These are phyloP conservation scores for Garrulus glandarius DNA, from an alignment of 2,797 vertebrate genomes.

Conservation along the genomic window DNA sequence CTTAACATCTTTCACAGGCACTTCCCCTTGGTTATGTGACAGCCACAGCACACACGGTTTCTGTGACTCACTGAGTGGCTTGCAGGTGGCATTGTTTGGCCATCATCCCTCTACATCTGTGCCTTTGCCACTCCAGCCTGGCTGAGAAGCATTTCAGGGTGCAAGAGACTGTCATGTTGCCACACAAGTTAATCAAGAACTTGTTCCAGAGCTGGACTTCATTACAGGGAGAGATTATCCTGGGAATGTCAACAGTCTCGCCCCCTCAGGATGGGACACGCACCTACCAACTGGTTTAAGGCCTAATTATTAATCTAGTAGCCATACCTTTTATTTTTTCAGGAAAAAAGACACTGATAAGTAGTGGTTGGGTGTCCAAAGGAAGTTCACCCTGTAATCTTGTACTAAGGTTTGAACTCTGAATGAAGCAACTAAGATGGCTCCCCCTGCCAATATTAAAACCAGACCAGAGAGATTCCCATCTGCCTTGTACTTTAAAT, in stretches of 20 bases:
- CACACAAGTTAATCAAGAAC: background rate
- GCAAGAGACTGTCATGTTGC: background rate
- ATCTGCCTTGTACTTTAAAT: background rate
- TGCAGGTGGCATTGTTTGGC: background rate
- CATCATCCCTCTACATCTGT: background rate
- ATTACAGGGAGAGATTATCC: background rate
- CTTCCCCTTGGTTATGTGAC: rapidly evolving
- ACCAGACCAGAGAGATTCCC: background rate
- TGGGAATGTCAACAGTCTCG: background rate
- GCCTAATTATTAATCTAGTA: background rate
- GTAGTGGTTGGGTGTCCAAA: background rate
- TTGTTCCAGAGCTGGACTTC: background rate
- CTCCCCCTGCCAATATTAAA: background rate
- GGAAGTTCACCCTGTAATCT: background rate
- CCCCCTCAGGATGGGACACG: background rate
- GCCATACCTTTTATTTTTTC: background rate
- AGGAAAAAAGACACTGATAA: background rate
- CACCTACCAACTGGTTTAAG: background rate
- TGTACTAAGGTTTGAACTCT: background rate
- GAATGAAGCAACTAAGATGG: background rate
- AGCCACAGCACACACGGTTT: background rate
- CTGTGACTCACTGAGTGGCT: background rate
- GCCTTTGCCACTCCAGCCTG: background rate
- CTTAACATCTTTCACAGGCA: background rate
- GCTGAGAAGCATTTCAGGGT: background rate